A percentile compares a stretch with the other conserved stretches of the same genome.
Conservation (phyloP, 2,888 invertebrate genomes). For the Idaea biselata region DNA sequence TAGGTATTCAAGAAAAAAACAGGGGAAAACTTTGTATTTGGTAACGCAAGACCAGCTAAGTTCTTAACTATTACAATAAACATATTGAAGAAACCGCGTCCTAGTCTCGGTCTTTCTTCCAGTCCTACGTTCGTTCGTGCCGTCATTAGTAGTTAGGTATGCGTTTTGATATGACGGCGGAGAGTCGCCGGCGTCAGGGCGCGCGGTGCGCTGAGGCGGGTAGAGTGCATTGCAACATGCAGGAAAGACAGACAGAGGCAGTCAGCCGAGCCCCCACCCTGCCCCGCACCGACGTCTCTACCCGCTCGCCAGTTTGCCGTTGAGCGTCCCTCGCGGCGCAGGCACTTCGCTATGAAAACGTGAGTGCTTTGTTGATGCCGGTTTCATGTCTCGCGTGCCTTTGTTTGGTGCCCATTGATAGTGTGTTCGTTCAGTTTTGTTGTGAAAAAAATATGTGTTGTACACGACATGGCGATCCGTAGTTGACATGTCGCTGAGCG, state of each 20-base stretch:
- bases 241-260: slow-evolving; percentile 61
- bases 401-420: slow-evolving; percentile 61
- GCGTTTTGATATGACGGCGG: slow-evolving; percentile 35
- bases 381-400: slow-evolving; percentile 59
- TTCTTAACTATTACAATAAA: not conserved
- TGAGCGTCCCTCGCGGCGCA: slow-evolving; percentile 75
- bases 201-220: slow-evolving; percentile 50
- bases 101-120: not conserved
- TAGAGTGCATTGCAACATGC: slow-evolving; percentile 73
- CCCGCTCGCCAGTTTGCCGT: slow-evolving; percentile 70
- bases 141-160: slow-evolving; percentile 27
- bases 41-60: not conserved
- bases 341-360: slow-evolving; percentile 55
- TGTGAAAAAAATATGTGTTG: slow-evolving; percentile 53
- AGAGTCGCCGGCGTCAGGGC: slow-evolving; percentile 30
- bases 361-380: slow-evolving; percentile 49
- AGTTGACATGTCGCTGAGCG: slow-evolving; percentile 80
- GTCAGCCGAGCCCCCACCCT: slow-evolving; percentile 70
- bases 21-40: too few relatives aligned
- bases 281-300: slow-evolving; percentile 49
- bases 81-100: not conserved
- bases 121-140: slow-evolving; percentile 1
- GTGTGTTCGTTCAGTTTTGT: slow-evolving; percentile 54
- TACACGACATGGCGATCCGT: slow-evolving; percentile 66
- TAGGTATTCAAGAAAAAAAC: too few relatives aligned